Conservation (phyloP, 2,888 invertebrate genomes). For the Lithosia quadra region DNA sequence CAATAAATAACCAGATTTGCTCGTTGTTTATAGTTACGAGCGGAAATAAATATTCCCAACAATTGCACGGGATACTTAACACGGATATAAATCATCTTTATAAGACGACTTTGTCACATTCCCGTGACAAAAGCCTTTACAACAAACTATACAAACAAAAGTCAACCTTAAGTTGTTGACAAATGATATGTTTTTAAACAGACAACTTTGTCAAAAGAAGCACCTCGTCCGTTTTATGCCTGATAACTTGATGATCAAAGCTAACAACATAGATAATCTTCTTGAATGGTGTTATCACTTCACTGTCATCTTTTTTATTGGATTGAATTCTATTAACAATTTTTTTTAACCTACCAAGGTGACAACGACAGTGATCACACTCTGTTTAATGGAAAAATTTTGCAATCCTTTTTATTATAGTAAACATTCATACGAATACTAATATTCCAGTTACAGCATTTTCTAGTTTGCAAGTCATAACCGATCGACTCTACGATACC, state of each 20-base stretch:
- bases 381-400: not conserved
- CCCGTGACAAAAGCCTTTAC: constrained; percentile 70
- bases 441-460: no score
- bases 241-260: constrained; percentile 63
- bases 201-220: constrained; percentile 56
- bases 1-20: constrained; percentile 86
- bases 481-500: not conserved
- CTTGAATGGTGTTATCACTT: constrained; percentile 49
- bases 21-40: constrained; percentile 84
- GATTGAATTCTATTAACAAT: constrained; percentile 5
- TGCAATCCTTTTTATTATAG: not conserved
- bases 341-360: not conserved
- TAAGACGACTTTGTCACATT: constrained; percentile 85
- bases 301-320: constrained; percentile 40
- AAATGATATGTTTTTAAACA: constrained; percentile 56
- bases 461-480: no score
- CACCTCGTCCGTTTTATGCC: constrained; percentile 54
- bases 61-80: constrained; percentile 86
- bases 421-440: no score
- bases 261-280: constrained; percentile 57
- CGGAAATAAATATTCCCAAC: constrained; percentile 85
- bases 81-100: constrained; percentile 83
- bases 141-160: constrained; percentile 54
- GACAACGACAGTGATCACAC: not conserved
- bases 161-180: constrained; percentile 62